Evolutionary conservation across 1,140 invertebrate species (phyloP).

Genomic region (Archegozetes longisetosus): DNA sequence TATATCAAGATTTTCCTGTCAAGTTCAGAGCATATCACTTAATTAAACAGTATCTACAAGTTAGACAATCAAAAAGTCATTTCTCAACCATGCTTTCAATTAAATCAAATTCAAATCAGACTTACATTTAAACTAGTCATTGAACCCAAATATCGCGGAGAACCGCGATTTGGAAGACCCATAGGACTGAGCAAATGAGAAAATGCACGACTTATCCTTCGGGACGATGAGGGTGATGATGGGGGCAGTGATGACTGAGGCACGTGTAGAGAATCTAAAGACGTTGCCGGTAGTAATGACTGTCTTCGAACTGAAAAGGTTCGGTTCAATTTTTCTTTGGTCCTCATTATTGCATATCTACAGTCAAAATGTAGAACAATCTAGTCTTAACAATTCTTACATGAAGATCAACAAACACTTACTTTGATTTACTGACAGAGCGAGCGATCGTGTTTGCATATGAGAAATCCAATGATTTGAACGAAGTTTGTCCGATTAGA

Average conservation of each 20-base stretch:
- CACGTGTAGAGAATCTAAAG: conserved; percentile 1
- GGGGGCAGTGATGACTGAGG: background rate
- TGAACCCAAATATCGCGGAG: background rate
- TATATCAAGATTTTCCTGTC: background rate
- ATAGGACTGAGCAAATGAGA: background rate
- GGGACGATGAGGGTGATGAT: background rate
- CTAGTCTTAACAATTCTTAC: too few species aligned
- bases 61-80: background rate
- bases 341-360: background rate
- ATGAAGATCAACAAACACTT: background rate
- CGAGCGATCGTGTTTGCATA: conserved; percentile 2
- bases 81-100: background rate
- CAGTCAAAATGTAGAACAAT: too few species aligned
- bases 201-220: background rate
- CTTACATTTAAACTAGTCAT: background rate
- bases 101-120: background rate
- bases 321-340: conserved; percentile 8
- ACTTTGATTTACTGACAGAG: conserved; percentile 4
- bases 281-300: background rate
- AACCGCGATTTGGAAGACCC: background rate
- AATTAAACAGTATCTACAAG: background rate
- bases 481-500: background rate
- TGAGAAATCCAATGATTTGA: background rate
- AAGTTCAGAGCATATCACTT: background rate
- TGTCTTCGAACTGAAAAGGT: background rate